Percentiles rank a stretch among this genome's conserved stretches.
Conservation (phyloP, 2,797 vertebrate species). For the Sebastes nivosus region DNA sequence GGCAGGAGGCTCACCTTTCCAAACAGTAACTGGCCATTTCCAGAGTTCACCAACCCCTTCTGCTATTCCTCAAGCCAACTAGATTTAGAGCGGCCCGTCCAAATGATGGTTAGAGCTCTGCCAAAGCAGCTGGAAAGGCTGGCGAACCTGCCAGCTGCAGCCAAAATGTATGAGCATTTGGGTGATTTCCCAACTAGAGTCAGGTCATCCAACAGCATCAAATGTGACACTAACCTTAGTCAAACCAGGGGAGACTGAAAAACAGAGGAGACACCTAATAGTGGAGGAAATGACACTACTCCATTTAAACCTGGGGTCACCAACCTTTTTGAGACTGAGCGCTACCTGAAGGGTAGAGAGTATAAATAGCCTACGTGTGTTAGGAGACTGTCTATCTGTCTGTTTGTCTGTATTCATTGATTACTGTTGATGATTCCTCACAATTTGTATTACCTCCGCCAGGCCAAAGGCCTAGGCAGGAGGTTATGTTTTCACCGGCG, state of each 20-base stretch:
- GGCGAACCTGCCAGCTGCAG: conserved; percentile 38
- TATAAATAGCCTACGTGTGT: no score
- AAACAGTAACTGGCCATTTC: conserved; percentile 34
- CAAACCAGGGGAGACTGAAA: conserved; percentile 22
- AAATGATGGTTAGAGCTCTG: conserved; percentile 50
- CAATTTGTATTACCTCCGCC: no score
- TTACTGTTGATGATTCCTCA: no score
- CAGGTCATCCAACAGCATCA: conserved; percentile 51
- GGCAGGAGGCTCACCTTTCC: conserved; percentile 38
- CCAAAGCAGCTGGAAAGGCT: conserved; percentile 72
- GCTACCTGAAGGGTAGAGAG: no score
- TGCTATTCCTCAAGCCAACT: conserved; percentile 32
- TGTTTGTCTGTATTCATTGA: no score
- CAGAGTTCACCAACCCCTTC: conserved; percentile 37
- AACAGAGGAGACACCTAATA: background rate
- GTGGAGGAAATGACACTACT: background rate
- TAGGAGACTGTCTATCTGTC: no score
- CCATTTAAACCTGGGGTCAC: background rate
- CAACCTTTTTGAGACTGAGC: no score
- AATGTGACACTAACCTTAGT: conserved; percentile 46
- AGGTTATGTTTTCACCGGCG: no score
- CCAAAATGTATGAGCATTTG: conserved; percentile 59
- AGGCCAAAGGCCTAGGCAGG: no score
- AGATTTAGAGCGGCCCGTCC: conserved; percentile 26
- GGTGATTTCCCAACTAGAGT: conserved; percentile 47